These are phyloP conservation scores for Mormyrus proboscirostris DNA, from an alignment of 2,797 vertebrate genomes.

Conservation along the genomic window DNA sequence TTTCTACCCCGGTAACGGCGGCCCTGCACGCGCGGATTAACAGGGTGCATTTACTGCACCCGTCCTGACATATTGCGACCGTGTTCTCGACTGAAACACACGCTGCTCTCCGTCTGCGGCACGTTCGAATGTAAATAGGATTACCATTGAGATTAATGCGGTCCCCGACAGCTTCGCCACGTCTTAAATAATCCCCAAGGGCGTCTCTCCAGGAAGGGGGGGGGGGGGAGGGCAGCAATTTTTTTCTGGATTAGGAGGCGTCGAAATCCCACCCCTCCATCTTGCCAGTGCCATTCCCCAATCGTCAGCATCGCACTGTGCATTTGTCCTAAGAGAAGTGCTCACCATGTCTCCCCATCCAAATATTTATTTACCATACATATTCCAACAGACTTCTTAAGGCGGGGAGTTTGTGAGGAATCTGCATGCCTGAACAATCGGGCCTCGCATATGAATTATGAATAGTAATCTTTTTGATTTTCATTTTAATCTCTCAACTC, in stretches of 20 bases:
- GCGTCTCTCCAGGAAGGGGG: not conserved
- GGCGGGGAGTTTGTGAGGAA: not conserved
- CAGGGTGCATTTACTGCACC: slow-evolving; percentile 9
- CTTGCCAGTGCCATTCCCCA: not conserved
- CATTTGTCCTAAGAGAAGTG: not conserved
- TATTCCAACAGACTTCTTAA: not conserved
- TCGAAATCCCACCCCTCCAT: not conserved
- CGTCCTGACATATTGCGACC: slow-evolving; percentile 16
- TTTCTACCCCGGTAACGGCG: not conserved
- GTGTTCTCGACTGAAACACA: not conserved
- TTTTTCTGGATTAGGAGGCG: not conserved
- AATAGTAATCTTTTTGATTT: not conserved
- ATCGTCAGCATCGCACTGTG: not conserved
- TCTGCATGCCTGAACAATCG: not conserved
- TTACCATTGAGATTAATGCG: slow-evolving; percentile 24
- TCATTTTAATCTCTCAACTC: not conserved
- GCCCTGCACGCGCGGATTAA: slow-evolving; percentile 38
- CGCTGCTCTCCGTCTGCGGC: not conserved
- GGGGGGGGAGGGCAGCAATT: not conserved
- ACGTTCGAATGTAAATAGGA: slow-evolving; percentile 22
- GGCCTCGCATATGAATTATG: not conserved
- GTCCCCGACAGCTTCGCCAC: not conserved
- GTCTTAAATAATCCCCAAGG: not conserved
- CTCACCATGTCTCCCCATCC: not conserved
- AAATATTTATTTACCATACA: not conserved